Evolutionary conservation across 1,140 invertebrate genomes (phyloP).

Genomic region (Ruditapes philippinarum): DNA sequence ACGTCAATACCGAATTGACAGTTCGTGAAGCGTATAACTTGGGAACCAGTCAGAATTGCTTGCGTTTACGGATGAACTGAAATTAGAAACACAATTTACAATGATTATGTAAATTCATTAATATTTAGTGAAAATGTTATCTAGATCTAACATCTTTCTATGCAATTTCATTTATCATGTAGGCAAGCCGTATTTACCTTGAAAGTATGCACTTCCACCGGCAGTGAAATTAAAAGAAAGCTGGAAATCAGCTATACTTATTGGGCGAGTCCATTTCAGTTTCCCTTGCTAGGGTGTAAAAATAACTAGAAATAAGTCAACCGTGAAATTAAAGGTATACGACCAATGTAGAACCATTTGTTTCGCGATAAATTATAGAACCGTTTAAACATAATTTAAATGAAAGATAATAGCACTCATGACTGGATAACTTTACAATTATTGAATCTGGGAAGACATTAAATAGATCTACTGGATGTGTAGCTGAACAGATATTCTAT

Average conservation of each 20-base stretch:
- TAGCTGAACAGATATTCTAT: too few relatives aligned
- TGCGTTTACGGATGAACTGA: not conserved
- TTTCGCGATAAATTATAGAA: too few relatives aligned
- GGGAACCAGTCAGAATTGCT: conserved; percentile 35
- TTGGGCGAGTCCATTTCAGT: not conserved
- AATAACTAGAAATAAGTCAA: not conserved
- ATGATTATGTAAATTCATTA: too few relatives aligned
- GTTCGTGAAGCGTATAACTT: not conserved
- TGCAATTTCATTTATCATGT: not conserved
- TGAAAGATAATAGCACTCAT: too few relatives aligned
- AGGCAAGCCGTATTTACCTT: not conserved
- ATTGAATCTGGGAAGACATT: too few relatives aligned
- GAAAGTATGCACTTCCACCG: not conserved
- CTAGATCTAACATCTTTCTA: too few relatives aligned
- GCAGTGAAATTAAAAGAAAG: not conserved
- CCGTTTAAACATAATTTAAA: too few relatives aligned
- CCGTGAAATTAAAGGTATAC: conserved; percentile 12
- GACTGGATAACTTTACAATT: too few relatives aligned
- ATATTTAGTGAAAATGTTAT: too few relatives aligned
- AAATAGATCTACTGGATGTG: too few relatives aligned
- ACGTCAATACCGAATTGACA: not conserved
- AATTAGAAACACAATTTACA: not conserved
- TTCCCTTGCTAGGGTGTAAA: too few relatives aligned
- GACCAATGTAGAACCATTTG: too few relatives aligned
- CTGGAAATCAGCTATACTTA: not conserved